Percentiles rank a stretch among this genome's conserved stretches.
Evolutionary conservation across 1,140 invertebrate genomes (phyloP).

Genomic region (Drosophila cardini): DNA sequence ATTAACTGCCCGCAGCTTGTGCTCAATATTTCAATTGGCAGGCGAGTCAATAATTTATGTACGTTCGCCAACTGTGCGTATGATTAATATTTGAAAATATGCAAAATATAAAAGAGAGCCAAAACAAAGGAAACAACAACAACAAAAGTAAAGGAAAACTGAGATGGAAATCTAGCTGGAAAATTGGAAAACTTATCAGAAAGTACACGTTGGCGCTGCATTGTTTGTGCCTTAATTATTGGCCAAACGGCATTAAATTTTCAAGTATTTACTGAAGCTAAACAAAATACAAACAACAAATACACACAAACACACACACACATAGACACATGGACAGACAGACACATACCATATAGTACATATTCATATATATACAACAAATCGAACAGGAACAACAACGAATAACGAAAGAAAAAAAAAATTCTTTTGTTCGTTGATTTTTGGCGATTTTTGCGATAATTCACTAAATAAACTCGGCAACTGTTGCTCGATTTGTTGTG

Average conservation of each 20-base stretch:
- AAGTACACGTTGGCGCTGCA: constrained; percentile 6
- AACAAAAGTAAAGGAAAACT: no score
- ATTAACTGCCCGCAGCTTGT: constrained; percentile 22
- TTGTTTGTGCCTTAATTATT: constrained; percentile 77
- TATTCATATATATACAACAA: no score
- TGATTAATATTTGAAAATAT: constrained; percentile 73
- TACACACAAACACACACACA: not conserved
- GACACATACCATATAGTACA: not conserved
- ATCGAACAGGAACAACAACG: constrained; percentile 5
- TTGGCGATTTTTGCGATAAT: constrained; percentile 51
- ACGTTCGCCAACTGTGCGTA: constrained; percentile 63
- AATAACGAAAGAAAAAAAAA: no score
- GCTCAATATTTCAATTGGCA: constrained; percentile 19
- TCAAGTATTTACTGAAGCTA: constrained; percentile 82
- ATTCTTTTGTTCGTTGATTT: constrained; percentile 28
- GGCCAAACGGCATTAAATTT: constrained; percentile 81
- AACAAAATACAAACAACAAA: constrained; percentile 69
- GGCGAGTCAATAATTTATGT: constrained; percentile 44
- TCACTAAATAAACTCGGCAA: constrained; percentile 55
- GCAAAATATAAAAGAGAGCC: not conserved
- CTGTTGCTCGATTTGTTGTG: constrained; percentile 13
- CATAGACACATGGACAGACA: constrained; percentile 4
- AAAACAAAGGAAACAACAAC: not conserved
- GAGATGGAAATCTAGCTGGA: constrained; percentile 7
- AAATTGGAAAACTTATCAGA: constrained; percentile 36